These are phyloP conservation scores for Diuraphis noxia DNA, from an alignment of 1,140 invertebrate species.

Conservation along the genomic window DNA sequence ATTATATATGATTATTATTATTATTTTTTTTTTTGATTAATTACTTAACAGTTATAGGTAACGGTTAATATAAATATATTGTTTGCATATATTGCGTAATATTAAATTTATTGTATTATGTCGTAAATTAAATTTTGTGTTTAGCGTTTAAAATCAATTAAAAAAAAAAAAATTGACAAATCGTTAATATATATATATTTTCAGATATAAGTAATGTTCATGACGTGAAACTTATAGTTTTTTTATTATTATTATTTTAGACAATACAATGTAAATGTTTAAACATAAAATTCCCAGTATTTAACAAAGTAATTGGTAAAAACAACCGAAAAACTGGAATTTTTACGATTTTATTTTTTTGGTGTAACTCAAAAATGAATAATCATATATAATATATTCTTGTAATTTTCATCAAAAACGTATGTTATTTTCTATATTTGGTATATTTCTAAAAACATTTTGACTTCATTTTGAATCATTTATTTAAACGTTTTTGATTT, in stretches of 20 bases:
- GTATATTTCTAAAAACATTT: no score
- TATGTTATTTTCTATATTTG: no score
- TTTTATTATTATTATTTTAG: neutral
- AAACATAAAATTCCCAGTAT: no score
- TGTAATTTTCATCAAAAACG: no score
- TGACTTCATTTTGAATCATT: no score
- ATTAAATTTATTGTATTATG: neutral
- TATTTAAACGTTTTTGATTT: no score
- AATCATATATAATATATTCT: no score
- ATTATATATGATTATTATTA: no score
- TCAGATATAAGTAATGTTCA: neutral
- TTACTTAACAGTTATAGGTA: neutral
- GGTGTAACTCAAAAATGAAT: no score
- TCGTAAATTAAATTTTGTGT: neutral
- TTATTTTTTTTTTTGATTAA: neutral
- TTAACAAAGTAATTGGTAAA: no score
- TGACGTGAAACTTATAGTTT: neutral
- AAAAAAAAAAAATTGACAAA: neutral
- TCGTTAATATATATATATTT: neutral
- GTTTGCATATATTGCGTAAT: neutral
- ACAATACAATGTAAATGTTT: no score
- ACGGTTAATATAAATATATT: neutral
- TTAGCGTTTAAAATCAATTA: neutral
- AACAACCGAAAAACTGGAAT: neutral
- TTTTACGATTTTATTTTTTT: no score